phyloP scores from a whole-genome alignment of 2,888 invertebrate genomes.

The Cheilosia impressa region DNA sequence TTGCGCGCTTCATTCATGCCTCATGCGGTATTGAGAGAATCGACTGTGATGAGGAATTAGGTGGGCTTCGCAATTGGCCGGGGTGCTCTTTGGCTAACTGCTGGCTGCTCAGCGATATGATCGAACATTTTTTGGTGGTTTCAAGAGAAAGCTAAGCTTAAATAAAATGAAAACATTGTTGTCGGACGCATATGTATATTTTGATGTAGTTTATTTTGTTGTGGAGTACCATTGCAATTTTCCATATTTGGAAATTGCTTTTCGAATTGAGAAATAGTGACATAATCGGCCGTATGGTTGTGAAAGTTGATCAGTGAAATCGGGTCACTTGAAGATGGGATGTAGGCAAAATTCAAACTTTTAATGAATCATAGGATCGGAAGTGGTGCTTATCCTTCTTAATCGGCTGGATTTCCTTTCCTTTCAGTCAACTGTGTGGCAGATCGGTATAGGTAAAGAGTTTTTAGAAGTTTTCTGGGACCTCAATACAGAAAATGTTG shows the following conservation, averaged over 20 bases:
- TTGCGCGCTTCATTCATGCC: conserved; percentile 42
- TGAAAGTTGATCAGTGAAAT: conserved; percentile 21
- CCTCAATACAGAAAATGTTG: no score
- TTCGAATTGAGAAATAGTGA: conserved; percentile 27
- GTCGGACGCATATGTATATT: background rate
- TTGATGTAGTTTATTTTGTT: conserved; percentile 29
- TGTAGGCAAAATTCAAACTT: background rate
- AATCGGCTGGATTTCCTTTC: no score
- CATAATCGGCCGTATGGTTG: conserved; percentile 18
- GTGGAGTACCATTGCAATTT: conserved; percentile 48
- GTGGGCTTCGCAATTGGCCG: conserved; percentile 43
- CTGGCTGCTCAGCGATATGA: conserved; percentile 29
- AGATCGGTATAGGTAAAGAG: background rate
- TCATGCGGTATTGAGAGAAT: conserved; percentile 9
- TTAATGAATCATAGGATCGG: background rate
- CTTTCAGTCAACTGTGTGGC: background rate
- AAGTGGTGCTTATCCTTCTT: background rate
- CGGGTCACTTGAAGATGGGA: conserved; percentile 18
- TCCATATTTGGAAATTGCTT: conserved; percentile 53
- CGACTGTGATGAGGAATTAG: conserved; percentile 23
- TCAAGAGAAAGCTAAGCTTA: conserved; percentile 60
- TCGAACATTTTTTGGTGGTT: conserved; percentile 56
- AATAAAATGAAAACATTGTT: conserved; percentile 34
- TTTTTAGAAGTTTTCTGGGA: background rate
- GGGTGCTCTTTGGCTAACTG: conserved; percentile 3